Evolutionary conservation across 2,797 vertebrate species (phyloP).

Genomic region (Paramormyrops hopkinsi): DNA sequence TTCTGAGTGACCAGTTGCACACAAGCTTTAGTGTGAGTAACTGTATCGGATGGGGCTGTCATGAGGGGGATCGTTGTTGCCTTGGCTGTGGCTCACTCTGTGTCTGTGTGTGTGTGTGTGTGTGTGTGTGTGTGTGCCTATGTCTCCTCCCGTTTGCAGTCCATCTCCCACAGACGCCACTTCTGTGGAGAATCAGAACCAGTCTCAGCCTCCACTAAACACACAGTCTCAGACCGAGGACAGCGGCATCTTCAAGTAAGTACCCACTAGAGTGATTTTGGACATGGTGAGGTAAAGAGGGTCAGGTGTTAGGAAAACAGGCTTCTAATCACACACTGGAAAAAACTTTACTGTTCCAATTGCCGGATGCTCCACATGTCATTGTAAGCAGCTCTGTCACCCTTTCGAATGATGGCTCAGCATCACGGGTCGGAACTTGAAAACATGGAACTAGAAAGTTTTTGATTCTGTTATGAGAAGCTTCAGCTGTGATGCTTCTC

Average conservation of each 20-base stretch:
- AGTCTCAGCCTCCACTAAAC: neutral
- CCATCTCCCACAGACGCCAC: constrained; percentile 30
- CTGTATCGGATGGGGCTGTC: constrained; percentile 10
- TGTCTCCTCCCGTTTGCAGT: constrained; percentile 37
- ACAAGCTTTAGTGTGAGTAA: constrained; percentile 29
- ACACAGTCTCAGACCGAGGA: constrained; percentile 44
- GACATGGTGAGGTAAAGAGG: neutral
- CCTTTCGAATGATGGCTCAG: neutral
- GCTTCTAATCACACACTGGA: neutral
- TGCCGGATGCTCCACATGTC: neutral
- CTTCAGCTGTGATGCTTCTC: neutral
- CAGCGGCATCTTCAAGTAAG: constrained; percentile 72
- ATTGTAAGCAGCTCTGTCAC: neutral
- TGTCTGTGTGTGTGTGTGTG: neutral
- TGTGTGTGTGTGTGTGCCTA: neutral
- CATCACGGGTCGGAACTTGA: neutral
- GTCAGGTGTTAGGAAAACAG: neutral
- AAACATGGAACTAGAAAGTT: neutral
- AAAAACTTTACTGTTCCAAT: neutral
- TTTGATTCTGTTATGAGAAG: neutral
- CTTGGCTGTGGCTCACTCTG: constrained; percentile 28
- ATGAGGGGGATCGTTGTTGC: constrained; percentile 16
- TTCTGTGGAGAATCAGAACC: constrained; percentile 37
- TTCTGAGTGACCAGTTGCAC: neutral
- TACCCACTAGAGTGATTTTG: constrained; percentile 1